Base-by-base conservation (phyloP, 2,888 invertebrate species). In the Alloplasta piceator region DNA sequence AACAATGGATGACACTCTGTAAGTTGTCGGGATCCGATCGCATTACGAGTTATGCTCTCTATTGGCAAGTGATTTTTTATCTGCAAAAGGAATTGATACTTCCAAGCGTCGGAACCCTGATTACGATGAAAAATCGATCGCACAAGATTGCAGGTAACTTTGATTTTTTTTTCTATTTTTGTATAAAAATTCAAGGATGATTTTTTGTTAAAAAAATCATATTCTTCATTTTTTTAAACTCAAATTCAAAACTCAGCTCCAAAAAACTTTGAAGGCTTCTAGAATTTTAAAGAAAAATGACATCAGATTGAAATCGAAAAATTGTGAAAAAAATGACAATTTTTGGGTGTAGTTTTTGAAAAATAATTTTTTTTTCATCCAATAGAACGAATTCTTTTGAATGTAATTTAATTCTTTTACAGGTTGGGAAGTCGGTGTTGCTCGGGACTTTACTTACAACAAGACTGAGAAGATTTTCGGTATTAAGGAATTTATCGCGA, bases 11-110 rank as follows among this genome's bases (percentile, higher is more conserved):
- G 1, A 90, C 87, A 48, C 79, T 84, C 7, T 92, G 92, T 82
- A 83, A 88, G 58, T 85, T 94, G 1, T 85, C 90, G 16, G 85
- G 85, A 52, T 55, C 73, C 5, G 85, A 60, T 43, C 82, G 61
- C 39, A 87, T 93, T 16, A 92, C 93, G 1, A 94, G 93, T 14
- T 95, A 95, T 86, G 93, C 94, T 4, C 87, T 95, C 39, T 92
- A 92, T 0, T 92, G 95, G 88, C 91, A 95, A 90, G 93, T 94
- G 5, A 92, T 95, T 50, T 95, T 94, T 88, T 95, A 93, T 85
- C 88, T 95, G 36, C 95, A 95, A 92, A 86, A 86, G 0, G 87
- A 92, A 63, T 86, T 91, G 0, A 87, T 93, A 64, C 86, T 95
- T 58, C 87, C 92, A 16, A 91, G 93, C 0, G 76, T 90, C 87